Evolutionary conservation across 1,140 invertebrate genomes (phyloP).

Genomic region (Drosophila neocordata): DNA sequence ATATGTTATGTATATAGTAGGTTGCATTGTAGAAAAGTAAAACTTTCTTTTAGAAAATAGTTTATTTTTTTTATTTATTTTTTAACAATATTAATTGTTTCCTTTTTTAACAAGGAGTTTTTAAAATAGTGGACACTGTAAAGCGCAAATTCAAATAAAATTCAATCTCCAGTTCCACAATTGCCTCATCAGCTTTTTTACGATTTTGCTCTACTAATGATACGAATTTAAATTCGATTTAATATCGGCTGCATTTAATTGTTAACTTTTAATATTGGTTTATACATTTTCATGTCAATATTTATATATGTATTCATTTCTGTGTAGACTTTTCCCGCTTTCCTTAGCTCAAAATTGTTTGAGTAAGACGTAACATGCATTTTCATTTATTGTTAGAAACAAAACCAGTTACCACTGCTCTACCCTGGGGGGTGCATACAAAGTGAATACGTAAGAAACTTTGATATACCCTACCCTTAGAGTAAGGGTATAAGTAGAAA

Average conservation of each 20-base stretch:
- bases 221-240: neutral
- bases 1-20: too few relatives aligned
- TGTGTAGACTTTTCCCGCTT: neutral
- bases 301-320: too few relatives aligned
- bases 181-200: neutral
- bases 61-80: too few relatives aligned
- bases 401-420: neutral
- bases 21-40: too few relatives aligned
- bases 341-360: neutral
- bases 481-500: too few relatives aligned
- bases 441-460: neutral
- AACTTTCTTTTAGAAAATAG: too few relatives aligned
- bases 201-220: neutral
- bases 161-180: neutral
- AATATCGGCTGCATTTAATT: constrained; percentile 3
- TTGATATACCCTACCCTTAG: too few relatives aligned
- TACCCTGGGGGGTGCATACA: neutral
- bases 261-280: neutral
- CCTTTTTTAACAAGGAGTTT: too few relatives aligned
- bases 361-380: neutral
- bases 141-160: too few relatives aligned
- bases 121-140: too few relatives aligned
- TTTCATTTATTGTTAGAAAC: neutral
- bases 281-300: constrained; percentile 1
- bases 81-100: too few relatives aligned